Conservation (phyloP, 2,888 invertebrate genomes). For the Eupithecia insigniata region DNA sequence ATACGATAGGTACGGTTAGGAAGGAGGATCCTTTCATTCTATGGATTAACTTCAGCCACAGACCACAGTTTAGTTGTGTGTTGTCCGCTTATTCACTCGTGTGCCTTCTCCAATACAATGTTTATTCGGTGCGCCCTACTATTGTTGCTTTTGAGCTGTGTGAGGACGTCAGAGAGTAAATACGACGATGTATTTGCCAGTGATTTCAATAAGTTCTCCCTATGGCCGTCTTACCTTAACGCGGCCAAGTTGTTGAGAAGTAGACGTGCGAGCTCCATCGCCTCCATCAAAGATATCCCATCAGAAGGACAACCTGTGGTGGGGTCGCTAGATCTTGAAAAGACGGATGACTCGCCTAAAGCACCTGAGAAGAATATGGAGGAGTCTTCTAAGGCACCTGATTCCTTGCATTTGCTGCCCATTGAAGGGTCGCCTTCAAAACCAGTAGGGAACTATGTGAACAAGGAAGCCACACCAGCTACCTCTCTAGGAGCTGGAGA, state of each 20-base stretch:
- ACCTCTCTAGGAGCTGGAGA: neutral
- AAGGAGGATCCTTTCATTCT: neutral
- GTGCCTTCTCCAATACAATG: slow-evolving; percentile 45
- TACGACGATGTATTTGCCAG: slow-evolving; percentile 37
- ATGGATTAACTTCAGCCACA: neutral
- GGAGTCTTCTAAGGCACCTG: neutral
- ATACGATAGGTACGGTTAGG: neutral
- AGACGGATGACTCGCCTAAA: slow-evolving; percentile 38
- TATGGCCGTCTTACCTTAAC: slow-evolving; percentile 69
- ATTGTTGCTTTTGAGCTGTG: slow-evolving; percentile 60
- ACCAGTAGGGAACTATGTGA: neutral
- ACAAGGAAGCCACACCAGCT: slow-evolving; percentile 6
- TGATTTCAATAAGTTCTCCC: slow-evolving; percentile 58
- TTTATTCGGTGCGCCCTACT: slow-evolving; percentile 59
- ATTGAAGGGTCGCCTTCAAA: neutral
- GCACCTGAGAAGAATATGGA: neutral
- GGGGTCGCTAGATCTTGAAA: slow-evolving; percentile 49
- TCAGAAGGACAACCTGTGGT: neutral
- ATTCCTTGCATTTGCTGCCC: neutral
- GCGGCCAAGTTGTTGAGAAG: slow-evolving; percentile 56
- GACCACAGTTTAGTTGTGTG: too few relatives aligned
- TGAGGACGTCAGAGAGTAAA: slow-evolving; percentile 54
- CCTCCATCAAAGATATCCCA: slow-evolving; percentile 20
- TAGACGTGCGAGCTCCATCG: slow-evolving; percentile 49
- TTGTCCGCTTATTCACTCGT: neutral